These are phyloP conservation scores for Rhinogobio ventralis DNA, from an alignment of 2,797 vertebrate genomes.

Conservation along the genomic window DNA sequence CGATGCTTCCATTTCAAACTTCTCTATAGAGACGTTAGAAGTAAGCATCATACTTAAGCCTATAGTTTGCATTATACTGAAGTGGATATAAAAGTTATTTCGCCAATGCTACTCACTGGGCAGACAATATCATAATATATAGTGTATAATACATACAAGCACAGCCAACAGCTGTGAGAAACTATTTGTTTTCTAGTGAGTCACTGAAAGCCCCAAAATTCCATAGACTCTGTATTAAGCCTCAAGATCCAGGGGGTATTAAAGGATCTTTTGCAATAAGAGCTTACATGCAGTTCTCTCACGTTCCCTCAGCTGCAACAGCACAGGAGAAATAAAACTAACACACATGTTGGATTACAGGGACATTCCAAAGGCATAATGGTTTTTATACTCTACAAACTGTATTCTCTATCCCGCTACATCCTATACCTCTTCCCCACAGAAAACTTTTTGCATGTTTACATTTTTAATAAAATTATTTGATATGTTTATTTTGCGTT, in stretches of 20 bases:
- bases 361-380: too few relatives aligned
- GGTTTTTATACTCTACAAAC: too few relatives aligned
- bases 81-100: background rate
- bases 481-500: too few relatives aligned
- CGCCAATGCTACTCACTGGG: background rate
- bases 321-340: background rate
- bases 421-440: too few relatives aligned
- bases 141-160: background rate
- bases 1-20: background rate
- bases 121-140: background rate
- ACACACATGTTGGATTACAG: too few relatives aligned
- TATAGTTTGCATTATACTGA: background rate
- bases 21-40: background rate
- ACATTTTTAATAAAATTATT: too few relatives aligned
- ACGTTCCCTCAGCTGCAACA: background rate
- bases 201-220: slow-evolving; percentile 19
- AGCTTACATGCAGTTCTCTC: background rate
- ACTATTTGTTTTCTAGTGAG: background rate
- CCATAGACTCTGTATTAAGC: slow-evolving; percentile 27
- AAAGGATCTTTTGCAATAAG: slow-evolving; percentile 37
- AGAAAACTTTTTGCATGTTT: too few relatives aligned
- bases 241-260: slow-evolving; percentile 23
- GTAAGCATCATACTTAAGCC: background rate
- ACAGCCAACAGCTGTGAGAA: slow-evolving; percentile 11
- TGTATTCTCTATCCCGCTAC: too few relatives aligned